Evolutionary conservation across 2,113 vertebrate species (phyloP), one percentile per base, ranked within the genome.

Genomic region (Otis tarda): DNA sequence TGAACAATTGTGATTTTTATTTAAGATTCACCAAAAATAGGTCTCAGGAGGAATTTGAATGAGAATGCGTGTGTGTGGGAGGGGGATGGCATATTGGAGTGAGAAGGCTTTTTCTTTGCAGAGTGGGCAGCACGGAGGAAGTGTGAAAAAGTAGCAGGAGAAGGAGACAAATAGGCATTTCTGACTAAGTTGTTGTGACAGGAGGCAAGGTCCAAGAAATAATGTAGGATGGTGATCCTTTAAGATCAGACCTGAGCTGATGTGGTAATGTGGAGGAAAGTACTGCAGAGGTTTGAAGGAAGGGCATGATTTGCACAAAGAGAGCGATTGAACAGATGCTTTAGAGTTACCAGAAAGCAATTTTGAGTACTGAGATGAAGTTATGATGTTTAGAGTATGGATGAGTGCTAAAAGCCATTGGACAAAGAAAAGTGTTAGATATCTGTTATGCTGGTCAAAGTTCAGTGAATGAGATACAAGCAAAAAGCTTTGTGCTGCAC

Each of bases 161-260:
- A 27, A 94, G 43, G 57, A 91, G 91, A 82, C 65, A 91, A 94
- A 90, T 28, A 61, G 90, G 82, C 55, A 67, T 92, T 94, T 96
- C 82, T 96, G 93, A 94, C 81, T 96, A 96, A 96, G 82, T 8
- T 69, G 90, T 80, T 92, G 53, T 88, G 94, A 93, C 80, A 93
- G 53, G 45, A 93, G 45, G 49, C 30, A 60, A 93, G 71, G 94
- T 92, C 92, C 85, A 81, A 92, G 60, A 75, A 77, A 83, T 87
- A 93, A 90, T 86, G 90, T 86, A 56, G 49, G 68, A 71, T 86
- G 33, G 30, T 52, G 67, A 93, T 39, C 52, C 71, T 90, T 74
- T 77, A 90, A 88, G 76, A 70, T 33, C 41, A 94, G 41, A 50
- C 22, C 23, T 86, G 35, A n/a, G 73, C 37, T 25, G 18, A 41